Percentiles rank a stretch among this genome's conserved stretches.
These are phyloP conservation scores for Drosophila atroscutellata DNA, from an alignment of 2,888 invertebrate species.

Conservation along the genomic window DNA sequence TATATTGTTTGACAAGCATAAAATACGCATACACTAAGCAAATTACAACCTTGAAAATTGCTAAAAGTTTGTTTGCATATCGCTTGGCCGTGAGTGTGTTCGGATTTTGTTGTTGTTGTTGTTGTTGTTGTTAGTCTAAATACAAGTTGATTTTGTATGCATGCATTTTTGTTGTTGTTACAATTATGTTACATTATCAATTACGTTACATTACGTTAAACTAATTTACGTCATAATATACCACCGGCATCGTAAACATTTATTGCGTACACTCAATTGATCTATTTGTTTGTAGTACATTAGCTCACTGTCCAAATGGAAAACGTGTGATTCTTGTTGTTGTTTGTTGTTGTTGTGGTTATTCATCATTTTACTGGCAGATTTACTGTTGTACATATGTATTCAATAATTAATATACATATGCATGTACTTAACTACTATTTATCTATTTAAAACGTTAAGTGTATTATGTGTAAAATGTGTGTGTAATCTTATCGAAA, in stretches of 20 bases:
- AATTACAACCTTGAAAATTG: slow-evolving; percentile 83
- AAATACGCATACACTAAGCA: slow-evolving; percentile 44
- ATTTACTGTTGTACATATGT: slow-evolving; percentile 60
- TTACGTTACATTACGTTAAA: slow-evolving; percentile 44
- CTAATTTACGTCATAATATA: slow-evolving; percentile 61
- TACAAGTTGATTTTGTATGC: slow-evolving; percentile 45
- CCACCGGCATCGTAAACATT: slow-evolving; percentile 59
- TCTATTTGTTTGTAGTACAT: slow-evolving; percentile 76
- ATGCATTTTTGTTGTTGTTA: slow-evolving; percentile 16
- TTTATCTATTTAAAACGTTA: slow-evolving; percentile 46
- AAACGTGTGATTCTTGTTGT: slow-evolving; percentile 79
- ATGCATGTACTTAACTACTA: slow-evolving; percentile 9
- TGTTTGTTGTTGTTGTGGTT: slow-evolving; percentile 44
- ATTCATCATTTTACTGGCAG: slow-evolving; percentile 69
- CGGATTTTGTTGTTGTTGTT: slow-evolving; percentile 26
- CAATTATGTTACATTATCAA: slow-evolving; percentile 22
- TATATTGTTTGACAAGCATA: slow-evolving; percentile 27
- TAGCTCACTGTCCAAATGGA: slow-evolving; percentile 79
- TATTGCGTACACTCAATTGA: slow-evolving; percentile 63
- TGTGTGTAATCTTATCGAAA: slow-evolving; percentile 17
- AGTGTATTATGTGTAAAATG: slow-evolving; percentile 19
- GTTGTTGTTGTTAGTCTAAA: slow-evolving; percentile 40
- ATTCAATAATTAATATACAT: slow-evolving; percentile 23
- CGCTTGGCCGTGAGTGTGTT: slow-evolving; percentile 17
- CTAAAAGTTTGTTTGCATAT: slow-evolving; percentile 60